A percentile compares a stretch with the other conserved stretches of the same genome.
These are phyloP conservation scores for Falco punctatus DNA, from an alignment of 2,113 vertebrate genomes.

Conservation along the genomic window DNA sequence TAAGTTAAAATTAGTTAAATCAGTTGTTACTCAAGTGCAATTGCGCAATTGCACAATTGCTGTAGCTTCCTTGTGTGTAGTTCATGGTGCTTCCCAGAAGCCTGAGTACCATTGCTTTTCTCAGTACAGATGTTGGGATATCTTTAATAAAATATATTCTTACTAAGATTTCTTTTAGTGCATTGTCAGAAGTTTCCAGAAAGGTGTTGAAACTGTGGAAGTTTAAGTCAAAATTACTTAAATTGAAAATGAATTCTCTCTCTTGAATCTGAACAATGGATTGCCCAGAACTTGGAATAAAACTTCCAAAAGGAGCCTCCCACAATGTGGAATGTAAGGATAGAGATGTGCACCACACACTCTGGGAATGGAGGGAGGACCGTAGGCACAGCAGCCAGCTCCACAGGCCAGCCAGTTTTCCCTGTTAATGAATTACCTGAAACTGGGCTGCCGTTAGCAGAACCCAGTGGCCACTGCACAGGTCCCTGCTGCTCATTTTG, in stretches of 20 bases:
- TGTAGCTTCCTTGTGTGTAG: neutral
- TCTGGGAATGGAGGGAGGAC: neutral
- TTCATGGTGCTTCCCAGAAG: neutral
- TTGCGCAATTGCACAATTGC: neutral
- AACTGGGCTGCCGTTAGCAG: neutral
- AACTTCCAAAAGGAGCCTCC: neutral
- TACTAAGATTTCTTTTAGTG: neutral
- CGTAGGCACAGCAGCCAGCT: rapidly evolving
- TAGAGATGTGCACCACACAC: neutral
- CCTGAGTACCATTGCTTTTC: neutral
- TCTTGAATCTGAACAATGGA: neutral
- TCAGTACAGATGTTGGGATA: neutral
- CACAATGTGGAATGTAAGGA: neutral
- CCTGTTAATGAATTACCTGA: neutral
- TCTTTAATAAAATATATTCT: neutral
- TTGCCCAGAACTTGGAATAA: neutral
- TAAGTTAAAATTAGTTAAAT: neutral
- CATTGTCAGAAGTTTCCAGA: neutral
- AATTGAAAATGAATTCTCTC: neutral
- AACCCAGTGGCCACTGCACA: neutral
- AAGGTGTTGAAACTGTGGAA: neutral
- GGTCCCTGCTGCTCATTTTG: neutral
- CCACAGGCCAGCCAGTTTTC: neutral
- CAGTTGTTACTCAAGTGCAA: neutral
- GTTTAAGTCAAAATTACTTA: neutral